Evolutionary conservation across 2,113 vertebrate genomes (phyloP).

Genomic region (Antechinus stuartii): DNA sequence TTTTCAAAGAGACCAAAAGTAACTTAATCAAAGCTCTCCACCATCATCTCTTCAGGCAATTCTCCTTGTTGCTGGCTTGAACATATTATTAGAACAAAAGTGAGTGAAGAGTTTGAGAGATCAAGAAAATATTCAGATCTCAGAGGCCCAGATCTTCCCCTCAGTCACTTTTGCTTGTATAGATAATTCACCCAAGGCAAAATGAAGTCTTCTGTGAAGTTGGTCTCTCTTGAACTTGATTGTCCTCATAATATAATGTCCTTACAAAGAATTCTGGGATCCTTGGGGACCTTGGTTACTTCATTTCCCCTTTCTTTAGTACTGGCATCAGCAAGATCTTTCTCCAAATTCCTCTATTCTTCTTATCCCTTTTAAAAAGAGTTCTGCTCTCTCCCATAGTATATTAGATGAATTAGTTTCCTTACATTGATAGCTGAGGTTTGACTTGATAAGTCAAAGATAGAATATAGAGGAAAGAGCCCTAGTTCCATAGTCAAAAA

Average conservation of each 20-base stretch:
- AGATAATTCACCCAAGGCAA: background rate
- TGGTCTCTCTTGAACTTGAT: background rate
- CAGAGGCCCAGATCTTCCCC: background rate
- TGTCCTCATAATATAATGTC: background rate
- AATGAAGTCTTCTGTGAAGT: background rate
- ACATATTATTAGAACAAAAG: background rate
- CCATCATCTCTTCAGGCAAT: background rate
- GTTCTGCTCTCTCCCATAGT: background rate
- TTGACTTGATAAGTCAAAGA: background rate
- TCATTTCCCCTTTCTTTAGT: background rate
- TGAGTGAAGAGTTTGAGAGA: background rate
- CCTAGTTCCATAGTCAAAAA: background rate
- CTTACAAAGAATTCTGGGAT: background rate
- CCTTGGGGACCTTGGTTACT: background rate
- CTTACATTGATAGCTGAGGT: background rate
- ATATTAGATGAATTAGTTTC: background rate
- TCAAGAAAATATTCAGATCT: background rate
- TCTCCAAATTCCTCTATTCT: background rate
- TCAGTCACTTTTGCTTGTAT: background rate
- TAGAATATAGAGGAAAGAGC: background rate
- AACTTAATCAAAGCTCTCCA: background rate
- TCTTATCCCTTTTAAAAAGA: background rate
- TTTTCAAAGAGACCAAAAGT: slow-evolving; percentile 29
- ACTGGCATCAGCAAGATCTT: background rate
- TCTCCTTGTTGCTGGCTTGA: background rate